Evolutionary conservation across 2,888 invertebrate species (phyloP), one percentile per base, ranked within the genome.

Genomic region (Sarcophaga subvicina): DNA sequence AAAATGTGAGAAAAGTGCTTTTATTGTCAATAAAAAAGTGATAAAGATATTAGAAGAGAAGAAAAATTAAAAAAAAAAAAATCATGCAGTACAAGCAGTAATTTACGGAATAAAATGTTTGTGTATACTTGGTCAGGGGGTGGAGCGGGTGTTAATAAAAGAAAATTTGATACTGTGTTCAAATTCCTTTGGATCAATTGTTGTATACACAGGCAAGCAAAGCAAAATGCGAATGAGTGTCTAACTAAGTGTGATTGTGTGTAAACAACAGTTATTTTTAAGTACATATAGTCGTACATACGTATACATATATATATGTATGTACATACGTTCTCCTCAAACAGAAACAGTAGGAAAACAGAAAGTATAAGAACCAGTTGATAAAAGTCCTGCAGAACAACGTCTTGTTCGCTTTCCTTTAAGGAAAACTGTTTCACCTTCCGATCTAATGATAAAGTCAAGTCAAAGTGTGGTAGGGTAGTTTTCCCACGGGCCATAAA

Each of bases 101-200:
- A 66, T 60, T 49, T 20, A 10, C 66, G 60, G 59, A 49, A 63
- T 62, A 10, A 49, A 80, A 73, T 72, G 71, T 63, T 77, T 87
- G 85, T 88, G 86, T 85, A 83, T 88, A 85, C 85, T 73, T 63
- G 77, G 14, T 64, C 37, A 62, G 76, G 54, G 80, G 86, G 86
- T 83, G 87, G 85, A 75, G 87, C 75, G 81, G 80, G 83, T 83
- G 84, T 63, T 69, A 59, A 84, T 80, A 83, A 67, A 45, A 54
- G 67, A 80, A 80, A 82, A 88, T 83, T 87, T 87, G 81, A 87
- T 87, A 87, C 85, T 85, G 85, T 85, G 85, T 86, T 86, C 71
- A 88, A 89, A 88, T 88, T 88, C 89, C 88, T 87, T 87, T 88
- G 88, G 83, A 88, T 78, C 88, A 88, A 88, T 88, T 88, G 86